Conservation (phyloP, 1,140 invertebrate genomes). For the Dryas iulia region DNA sequence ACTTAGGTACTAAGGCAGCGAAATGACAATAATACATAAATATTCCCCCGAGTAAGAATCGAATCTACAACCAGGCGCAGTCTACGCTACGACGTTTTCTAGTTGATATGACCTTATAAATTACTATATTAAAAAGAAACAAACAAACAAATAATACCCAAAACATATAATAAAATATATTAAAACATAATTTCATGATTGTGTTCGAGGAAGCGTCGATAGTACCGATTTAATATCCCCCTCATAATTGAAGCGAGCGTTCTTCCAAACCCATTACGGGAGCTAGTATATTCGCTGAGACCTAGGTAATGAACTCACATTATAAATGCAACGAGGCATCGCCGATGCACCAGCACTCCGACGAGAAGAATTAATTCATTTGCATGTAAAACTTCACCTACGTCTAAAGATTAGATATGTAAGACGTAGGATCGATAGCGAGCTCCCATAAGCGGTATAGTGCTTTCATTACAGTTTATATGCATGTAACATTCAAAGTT, state of each 20-base stretch:
- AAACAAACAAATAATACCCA: too few relatives aligned
- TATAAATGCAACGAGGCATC: slow-evolving; percentile 78
- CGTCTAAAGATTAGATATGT: slow-evolving; percentile 58
- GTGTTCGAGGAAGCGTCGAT: slow-evolving; percentile 36
- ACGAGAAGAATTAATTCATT: slow-evolving; percentile 78
- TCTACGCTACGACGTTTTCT: too few relatives aligned
- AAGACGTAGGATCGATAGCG: slow-evolving; percentile 44
- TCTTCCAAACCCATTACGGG: slow-evolving; percentile 72
- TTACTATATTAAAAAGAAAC: too few relatives aligned
- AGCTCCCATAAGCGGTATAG: slow-evolving; percentile 14
- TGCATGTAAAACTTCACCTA: slow-evolving; percentile 74
- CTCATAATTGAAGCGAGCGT: slow-evolving; percentile 73
- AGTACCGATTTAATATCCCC: slow-evolving; percentile 64
- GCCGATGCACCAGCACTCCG: slow-evolving; percentile 59
- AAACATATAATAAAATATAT: background rate
- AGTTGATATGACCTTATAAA: too few relatives aligned
- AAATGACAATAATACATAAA: too few relatives aligned
- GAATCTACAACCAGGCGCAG: too few relatives aligned
- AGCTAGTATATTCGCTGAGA: slow-evolving; percentile 53
- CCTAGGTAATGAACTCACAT: slow-evolving; percentile 76
- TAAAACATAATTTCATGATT: slow-evolving; percentile 2
- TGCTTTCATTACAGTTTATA: slow-evolving; percentile 20
- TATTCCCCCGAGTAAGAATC: too few relatives aligned
- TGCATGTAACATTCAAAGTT: background rate
- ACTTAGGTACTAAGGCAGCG: too few relatives aligned